These are phyloP conservation scores for Heteractis magnifica DNA, from an alignment of 92 coral and sea anemone genomes.

Conservation along the genomic window DNA sequence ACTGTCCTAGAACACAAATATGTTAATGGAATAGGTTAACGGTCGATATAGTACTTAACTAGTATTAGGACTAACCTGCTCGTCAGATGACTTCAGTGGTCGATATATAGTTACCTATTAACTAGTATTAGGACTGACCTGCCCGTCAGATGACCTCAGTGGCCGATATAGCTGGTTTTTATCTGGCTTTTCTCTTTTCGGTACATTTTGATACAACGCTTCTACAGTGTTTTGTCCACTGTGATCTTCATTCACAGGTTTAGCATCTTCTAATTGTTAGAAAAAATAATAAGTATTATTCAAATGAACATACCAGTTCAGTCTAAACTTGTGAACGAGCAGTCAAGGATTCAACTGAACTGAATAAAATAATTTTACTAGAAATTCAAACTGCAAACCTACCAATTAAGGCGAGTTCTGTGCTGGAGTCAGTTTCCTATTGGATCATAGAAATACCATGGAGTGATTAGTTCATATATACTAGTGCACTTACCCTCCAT, in stretches of 20 bases:
- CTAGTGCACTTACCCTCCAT: no score
- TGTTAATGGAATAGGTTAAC: background rate
- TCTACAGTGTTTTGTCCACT: background rate
- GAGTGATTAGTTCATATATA: background rate
- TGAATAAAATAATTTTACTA: background rate
- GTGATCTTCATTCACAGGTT: background rate
- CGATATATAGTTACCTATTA: background rate
- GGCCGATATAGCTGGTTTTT: background rate
- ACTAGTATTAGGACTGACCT: background rate
- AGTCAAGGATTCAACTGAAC: no score
- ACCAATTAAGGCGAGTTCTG: constrained; percentile 3
- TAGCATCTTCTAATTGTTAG: background rate
- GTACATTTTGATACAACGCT: constrained; percentile 5
- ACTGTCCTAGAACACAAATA: constrained; percentile 2
- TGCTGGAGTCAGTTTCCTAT: background rate
- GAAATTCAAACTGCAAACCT: background rate
- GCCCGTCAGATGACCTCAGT: background rate
- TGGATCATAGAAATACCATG: background rate
- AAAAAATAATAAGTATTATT: background rate
- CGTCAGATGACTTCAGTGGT: background rate
- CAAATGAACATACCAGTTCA: background rate
- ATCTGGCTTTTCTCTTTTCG: background rate
- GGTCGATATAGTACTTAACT: background rate
- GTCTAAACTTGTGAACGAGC: no score
- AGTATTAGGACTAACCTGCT: background rate